Conservation (phyloP, 2,888 invertebrate genomes). For the Drosophila anomelani region DNA sequence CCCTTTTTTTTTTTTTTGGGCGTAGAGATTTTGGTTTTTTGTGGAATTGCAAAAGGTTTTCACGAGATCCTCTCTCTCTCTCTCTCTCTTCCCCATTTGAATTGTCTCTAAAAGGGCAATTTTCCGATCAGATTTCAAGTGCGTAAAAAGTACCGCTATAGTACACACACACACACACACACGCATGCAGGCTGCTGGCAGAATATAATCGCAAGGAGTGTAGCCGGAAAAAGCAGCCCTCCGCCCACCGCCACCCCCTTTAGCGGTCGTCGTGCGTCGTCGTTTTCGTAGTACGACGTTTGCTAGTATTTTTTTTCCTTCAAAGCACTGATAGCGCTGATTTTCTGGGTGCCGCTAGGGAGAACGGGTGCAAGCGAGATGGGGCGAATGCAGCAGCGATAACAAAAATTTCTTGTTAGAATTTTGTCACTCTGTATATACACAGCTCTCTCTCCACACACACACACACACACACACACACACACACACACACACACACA, state of each 20-base stretch:
- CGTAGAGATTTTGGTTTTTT: conserved; percentile 17
- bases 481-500: neutral
- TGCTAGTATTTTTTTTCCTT: conserved; percentile 59
- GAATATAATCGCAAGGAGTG: conserved; percentile 57
- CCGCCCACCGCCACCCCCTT: conserved; percentile 37
- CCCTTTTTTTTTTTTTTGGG: conserved; percentile 23
- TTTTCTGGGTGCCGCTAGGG: conserved; percentile 42
- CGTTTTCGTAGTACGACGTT: conserved; percentile 75
- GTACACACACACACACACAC: conserved; percentile 52
- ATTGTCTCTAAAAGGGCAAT: conserved; percentile 11
- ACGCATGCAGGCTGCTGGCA: conserved; percentile 8
- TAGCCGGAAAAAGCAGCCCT: conserved; percentile 66
- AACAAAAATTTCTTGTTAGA: conserved; percentile 74
- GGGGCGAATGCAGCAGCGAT: conserved; percentile 48
- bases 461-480: conserved; percentile 24
- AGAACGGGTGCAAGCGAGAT: neutral
- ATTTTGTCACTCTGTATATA: conserved; percentile 71
- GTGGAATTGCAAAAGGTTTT: neutral
- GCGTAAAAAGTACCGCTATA: conserved; percentile 67
- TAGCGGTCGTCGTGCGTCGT: conserved; percentile 46
- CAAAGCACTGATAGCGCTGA: conserved; percentile 37
- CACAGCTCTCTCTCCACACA: conserved; percentile 55
- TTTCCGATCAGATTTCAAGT: conserved; percentile 57
- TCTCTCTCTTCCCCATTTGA: neutral
- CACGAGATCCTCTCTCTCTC: conserved; percentile 5